Percentiles rank a stretch among this genome's conserved stretches.
phyloP scores from a whole-genome alignment of 2,113 vertebrate species.

The Barbus barbus region DNA sequence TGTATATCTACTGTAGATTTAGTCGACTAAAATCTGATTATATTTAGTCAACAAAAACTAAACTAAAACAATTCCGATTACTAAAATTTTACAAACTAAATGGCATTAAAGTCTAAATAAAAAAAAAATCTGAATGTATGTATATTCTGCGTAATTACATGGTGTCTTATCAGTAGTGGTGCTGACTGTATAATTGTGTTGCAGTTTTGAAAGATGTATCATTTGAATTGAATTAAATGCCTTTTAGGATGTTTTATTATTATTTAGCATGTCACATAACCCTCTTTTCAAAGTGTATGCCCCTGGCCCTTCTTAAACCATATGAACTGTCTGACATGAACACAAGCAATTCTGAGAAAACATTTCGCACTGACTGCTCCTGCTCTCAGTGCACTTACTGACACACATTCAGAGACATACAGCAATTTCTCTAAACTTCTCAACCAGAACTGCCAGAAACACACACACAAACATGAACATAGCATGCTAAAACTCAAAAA shows the following conservation, averaged over 20 bases:
- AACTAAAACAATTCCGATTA: neutral
- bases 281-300: neutral
- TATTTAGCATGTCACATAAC: neutral
- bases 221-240: neutral
- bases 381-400: neutral
- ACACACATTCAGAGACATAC: neutral
- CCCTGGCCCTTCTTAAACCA: constrained; percentile 3
- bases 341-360: neutral
- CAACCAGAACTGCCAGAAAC: constrained; percentile 8
- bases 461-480: neutral
- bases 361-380: constrained; percentile 3
- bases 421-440: constrained; percentile 6
- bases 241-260: neutral
- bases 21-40: neutral
- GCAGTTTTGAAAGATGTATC: neutral
- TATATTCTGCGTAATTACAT: neutral
- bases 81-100: neutral
- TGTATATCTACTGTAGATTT: neutral
- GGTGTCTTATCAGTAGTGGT: neutral
- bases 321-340: constrained; percentile 8
- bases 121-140: too few relatives aligned
- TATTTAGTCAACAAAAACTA: neutral
- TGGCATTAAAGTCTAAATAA: neutral
- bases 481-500: neutral
- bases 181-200: neutral